Evolutionary conservation across 2,888 invertebrate species (phyloP), one percentile per base, ranked within the genome.

Genomic region (Sphinx pinastri): DNA sequence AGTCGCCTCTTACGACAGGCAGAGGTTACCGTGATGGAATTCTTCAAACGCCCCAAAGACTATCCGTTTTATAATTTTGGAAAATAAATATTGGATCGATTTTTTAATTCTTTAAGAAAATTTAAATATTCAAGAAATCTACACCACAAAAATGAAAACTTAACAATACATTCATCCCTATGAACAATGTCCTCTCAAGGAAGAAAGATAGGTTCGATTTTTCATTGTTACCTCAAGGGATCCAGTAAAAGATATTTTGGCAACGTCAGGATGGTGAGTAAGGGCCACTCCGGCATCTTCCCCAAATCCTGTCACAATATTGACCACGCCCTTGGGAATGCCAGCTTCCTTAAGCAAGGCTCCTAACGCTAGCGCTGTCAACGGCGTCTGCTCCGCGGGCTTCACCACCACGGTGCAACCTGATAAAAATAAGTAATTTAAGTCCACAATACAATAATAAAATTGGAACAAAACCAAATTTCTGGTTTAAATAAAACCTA

Each of bases 311-410:
- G 98, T 97, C 1, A 99, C 95, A 14, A 99, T 95, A 85, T 99
- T 99, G 0, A 99, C 87, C 0, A 99, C 99, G 7, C 99, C 99
- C 19, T 96, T 95, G 0, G 99, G 99, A 75, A 98, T 95, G 2
- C 98, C 98, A 57, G 98, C 98, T 92, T 99, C 97, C 77, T 95
- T 96, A 19, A 95, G 88, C 69, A 99, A 91, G 70, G 97, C 95
- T 0, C 97, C 98, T 3, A 98, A 90, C 78, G 97, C 97, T 19
- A 98, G 92, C 0, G 99, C 98, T 0, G 98, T 97, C 63, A 99
- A 90, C 0, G 98, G 97, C 0, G 99, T 99, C 89, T 99, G 99
- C 86, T 99, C 99, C 0, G 99, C 99, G 0, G 98, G 97, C 88
- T 99, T 99, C 75, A 99, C 94, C 0, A 99, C 95, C 16, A 98